Conservation (phyloP, 2,113 vertebrate species). For the Chionodraco myersi region DNA sequence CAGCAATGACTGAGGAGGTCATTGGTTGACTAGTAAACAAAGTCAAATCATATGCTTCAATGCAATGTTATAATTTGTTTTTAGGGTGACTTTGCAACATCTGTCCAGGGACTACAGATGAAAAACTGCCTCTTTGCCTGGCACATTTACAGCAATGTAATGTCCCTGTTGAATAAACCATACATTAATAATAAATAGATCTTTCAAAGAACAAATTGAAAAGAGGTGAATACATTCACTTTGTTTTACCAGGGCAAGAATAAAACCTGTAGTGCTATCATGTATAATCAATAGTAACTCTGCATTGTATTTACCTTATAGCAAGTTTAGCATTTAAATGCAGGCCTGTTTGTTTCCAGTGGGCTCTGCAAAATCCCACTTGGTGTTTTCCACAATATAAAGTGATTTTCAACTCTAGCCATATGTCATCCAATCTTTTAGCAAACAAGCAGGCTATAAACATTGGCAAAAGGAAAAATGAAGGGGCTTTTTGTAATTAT, state of each 20-base stretch:
- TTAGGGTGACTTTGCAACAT: too few species aligned
- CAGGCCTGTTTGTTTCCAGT: constrained; percentile 5
- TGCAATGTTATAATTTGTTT: too few species aligned
- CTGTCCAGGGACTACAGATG: too few species aligned
- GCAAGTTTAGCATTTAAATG: constrained; percentile 5
- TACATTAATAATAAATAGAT: not conserved
- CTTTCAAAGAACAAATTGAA: not conserved
- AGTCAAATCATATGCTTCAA: not conserved
- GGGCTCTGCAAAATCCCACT: not conserved
- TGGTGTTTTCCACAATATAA: constrained; percentile 34
- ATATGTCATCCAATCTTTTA: constrained; percentile 62
- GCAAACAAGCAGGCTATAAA: constrained; percentile 67
- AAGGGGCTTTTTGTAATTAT: constrained; percentile 76
- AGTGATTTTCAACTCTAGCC: constrained; percentile 43
- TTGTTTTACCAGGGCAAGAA: not conserved
- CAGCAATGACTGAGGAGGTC: constrained; percentile 9
- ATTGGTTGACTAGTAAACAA: constrained; percentile 13
- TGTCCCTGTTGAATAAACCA: too few species aligned
- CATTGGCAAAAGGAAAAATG: constrained; percentile 66
- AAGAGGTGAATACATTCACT: not conserved
- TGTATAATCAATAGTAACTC: constrained; percentile 11
- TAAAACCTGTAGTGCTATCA: constrained; percentile 12
- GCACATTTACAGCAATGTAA: too few species aligned
- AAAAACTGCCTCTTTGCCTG: too few species aligned
- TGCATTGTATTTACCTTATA: constrained; percentile 3